phyloP scores from a whole-genome alignment of 2,888 invertebrate genomes.

The Hipparchia sbordonii region DNA sequence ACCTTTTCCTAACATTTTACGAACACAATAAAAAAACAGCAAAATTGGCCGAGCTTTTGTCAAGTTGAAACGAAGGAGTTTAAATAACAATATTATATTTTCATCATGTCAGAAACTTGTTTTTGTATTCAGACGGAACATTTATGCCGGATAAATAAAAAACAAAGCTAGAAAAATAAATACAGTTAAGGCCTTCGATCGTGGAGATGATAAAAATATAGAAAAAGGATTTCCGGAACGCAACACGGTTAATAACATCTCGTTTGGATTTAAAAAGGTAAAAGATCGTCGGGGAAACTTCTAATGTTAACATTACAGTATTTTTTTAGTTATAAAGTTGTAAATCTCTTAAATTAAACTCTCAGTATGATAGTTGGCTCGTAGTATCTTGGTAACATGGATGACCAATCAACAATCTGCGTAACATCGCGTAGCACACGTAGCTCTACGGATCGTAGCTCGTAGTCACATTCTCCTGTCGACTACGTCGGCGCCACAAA shows the following conservation, averaged over 20 bases:
- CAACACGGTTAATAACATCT: too few species aligned
- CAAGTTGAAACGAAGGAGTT: constrained; percentile 16
- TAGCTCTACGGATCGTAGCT: constrained; percentile 11
- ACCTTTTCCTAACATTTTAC: too few species aligned
- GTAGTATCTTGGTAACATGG: background rate
- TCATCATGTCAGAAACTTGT: constrained; percentile 28
- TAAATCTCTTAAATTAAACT: too few species aligned
- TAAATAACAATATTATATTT: constrained; percentile 31
- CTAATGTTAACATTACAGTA: too few species aligned
- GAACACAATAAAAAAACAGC: too few species aligned
- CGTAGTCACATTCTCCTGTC: constrained; percentile 32
- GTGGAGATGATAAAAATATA: background rate
- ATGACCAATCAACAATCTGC: constrained; percentile 2
- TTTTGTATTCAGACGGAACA: constrained; percentile 19
- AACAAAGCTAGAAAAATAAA: constrained; percentile 2
- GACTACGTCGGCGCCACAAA: constrained; percentile 56
- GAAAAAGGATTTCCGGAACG: background rate
- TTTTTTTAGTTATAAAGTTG: too few species aligned
- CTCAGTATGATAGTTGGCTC: background rate
- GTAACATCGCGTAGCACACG: constrained; percentile 24
- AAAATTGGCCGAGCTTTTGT: background rate
- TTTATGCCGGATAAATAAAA: background rate
- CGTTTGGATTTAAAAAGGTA: too few species aligned
- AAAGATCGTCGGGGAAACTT: too few species aligned
- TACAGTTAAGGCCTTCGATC: constrained; percentile 7